Base-by-base conservation (phyloP, 2,888 invertebrate species). In the Merodon equestris region DNA sequence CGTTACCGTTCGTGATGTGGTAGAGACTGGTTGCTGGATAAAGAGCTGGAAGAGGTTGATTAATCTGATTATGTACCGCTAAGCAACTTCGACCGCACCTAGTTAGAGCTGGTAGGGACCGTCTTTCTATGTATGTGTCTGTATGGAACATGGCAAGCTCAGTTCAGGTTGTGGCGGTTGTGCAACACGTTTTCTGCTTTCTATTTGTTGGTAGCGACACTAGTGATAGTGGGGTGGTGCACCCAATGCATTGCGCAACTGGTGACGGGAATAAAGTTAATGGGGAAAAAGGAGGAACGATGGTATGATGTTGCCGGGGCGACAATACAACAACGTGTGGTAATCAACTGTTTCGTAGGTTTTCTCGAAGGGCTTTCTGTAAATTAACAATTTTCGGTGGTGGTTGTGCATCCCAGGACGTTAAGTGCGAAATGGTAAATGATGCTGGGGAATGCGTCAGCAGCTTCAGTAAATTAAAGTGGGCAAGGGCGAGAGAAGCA, bases 61-160 rank as follows among this genome's bases (percentile, higher is more conserved):
- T 77, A 76, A 77, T 77, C 76, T 60, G 76, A 76, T 76, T 71
- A 76, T 48, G 76, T 66, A 66, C 54, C 76, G 64, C 76, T 76
- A 71, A 77, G 66, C 61, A 77, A 72, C 72, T 66, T 15, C 57
- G 61, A 77, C 76, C 76, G 47, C 76, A 77, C 67, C 76, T 51
- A 53, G 72, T 61, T 72, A 63, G 13, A 51, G 44, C 44, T 40
- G 40, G 54, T 36, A 7, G 27, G 27, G 27, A 27, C 7, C 3
- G 7, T 2, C 27, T 27, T 7, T 27, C 27, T 4, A 27, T 14
- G 15, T 50, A 12, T 34, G 34, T 57, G 38, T 40, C 36, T 5
- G 2, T 14, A 15, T 42, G 19, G 58, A 13, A 15, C 13, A 38
- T 47, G 34, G 56, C 40, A n/a, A 40, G 68, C 36, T 14, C 44